These are phyloP conservation scores for Rattus rattus DNA, from an alignment of 2,113 vertebrate species.

Conservation along the genomic window DNA sequence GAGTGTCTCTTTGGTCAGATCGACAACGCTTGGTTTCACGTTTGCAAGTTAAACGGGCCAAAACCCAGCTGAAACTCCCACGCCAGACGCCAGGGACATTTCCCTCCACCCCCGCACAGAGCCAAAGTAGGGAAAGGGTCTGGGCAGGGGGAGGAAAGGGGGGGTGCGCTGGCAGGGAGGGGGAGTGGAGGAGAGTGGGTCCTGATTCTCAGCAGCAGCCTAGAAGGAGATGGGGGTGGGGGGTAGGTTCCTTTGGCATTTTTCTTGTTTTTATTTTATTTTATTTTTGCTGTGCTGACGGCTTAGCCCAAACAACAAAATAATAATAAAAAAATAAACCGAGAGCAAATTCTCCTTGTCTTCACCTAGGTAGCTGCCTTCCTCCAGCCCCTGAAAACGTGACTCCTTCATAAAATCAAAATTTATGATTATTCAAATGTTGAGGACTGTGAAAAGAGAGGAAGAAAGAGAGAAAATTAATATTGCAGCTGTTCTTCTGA, in stretches of 20 bases:
- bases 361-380: slow-evolving; percentile 82
- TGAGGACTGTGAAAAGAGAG: slow-evolving; percentile 89
- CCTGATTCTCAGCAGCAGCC: slow-evolving; percentile 10
- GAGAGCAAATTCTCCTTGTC: slow-evolving; percentile 56
- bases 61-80: slow-evolving; percentile 87
- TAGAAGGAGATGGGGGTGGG: neutral
- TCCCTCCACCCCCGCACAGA: slow-evolving; percentile 63
- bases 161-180: neutral
- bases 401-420: slow-evolving; percentile 88
- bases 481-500: slow-evolving; percentile 99
- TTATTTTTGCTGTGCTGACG: slow-evolving; percentile 63
- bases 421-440: slow-evolving; percentile 92
- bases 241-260: slow-evolving; percentile 41
- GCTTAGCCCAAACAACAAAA: slow-evolving; percentile 47
- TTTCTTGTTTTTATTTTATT: slow-evolving; percentile 54
- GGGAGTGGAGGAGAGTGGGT: neutral
- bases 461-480: slow-evolving; percentile 94
- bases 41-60: slow-evolving; percentile 88
- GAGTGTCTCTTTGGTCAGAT: slow-evolving; percentile 90
- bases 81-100: slow-evolving; percentile 76
- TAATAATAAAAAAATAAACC: slow-evolving; percentile 41
- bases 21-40: slow-evolving; percentile 89
- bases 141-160: slow-evolving; percentile 5
- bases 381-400: slow-evolving; percentile 80
- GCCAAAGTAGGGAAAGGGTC: slow-evolving; percentile 49